Conservation (phyloP, 2,797 vertebrate genomes). For the Aldrovandia affinis region DNA sequence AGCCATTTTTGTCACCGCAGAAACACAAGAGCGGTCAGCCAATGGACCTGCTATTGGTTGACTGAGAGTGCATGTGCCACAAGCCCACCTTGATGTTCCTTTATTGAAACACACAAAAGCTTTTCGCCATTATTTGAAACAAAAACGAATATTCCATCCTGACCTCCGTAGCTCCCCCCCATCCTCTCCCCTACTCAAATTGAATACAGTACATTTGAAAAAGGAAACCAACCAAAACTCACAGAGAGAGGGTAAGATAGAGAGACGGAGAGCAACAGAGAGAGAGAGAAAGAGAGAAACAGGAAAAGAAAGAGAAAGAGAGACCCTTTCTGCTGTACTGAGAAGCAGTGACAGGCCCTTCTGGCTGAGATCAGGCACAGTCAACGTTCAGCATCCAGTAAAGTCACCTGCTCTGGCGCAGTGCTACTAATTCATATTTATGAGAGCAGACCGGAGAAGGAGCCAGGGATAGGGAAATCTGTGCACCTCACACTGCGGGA, state of each 20-base stretch:
- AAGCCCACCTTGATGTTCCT: too few species aligned
- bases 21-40: background rate
- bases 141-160: too few species aligned
- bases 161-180: too few species aligned
- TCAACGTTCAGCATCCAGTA: background rate
- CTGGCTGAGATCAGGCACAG: background rate
- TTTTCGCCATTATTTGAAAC: too few species aligned
- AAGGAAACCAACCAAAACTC: too few species aligned
- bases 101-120: too few species aligned
- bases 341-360: background rate
- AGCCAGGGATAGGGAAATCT: background rate
- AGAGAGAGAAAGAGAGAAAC: too few species aligned
- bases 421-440: slow-evolving; percentile 22
- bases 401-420: background rate
- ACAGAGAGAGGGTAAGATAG: too few species aligned
- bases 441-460: background rate
- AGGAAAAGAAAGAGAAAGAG: background rate
- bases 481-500: background rate
- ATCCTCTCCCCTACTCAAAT: too few species aligned
- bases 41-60: slow-evolving; percentile 8
- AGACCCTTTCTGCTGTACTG: background rate
- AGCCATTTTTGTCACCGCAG: background rate
- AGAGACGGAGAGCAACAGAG: too few species aligned
- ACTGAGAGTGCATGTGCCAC: too few species aligned
- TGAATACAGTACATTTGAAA: too few species aligned